phyloP scores from a whole-genome alignment of 2,888 invertebrate genomes.

The Cheilosia soror region DNA sequence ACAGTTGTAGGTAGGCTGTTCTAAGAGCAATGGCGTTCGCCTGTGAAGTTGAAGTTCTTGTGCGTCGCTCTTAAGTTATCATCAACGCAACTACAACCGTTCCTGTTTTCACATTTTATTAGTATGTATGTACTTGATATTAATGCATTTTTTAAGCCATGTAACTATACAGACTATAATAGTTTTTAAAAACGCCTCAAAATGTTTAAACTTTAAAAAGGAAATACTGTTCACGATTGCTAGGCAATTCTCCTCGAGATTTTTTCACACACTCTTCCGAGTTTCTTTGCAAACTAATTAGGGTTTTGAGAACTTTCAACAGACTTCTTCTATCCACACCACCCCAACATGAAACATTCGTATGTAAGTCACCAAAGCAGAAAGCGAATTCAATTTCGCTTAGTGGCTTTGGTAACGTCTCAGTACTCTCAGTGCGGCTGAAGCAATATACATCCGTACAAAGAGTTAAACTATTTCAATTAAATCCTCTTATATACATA shows the following conservation, averaged over 20 bases:
- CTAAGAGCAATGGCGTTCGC: too few relatives aligned
- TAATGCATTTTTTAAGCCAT: too few relatives aligned
- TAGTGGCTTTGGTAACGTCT: slow-evolving; percentile 28
- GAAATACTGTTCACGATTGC: not conserved
- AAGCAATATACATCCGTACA: slow-evolving; percentile 9
- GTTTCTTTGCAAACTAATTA: slow-evolving; percentile 30
- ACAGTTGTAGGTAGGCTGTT: too few relatives aligned
- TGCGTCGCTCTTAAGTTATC: too few relatives aligned
- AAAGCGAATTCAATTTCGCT: slow-evolving; percentile 40
- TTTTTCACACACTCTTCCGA: not conserved
- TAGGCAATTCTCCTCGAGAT: not conserved
- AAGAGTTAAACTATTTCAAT: slow-evolving; percentile 58
- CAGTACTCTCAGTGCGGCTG: slow-evolving; percentile 4
- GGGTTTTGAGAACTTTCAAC: slow-evolving; percentile 20
- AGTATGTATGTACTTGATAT: too few relatives aligned
- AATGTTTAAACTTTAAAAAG: not conserved
- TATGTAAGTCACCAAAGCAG: slow-evolving; percentile 24
- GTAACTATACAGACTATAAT: too few relatives aligned
- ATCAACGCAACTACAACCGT: too few relatives aligned
- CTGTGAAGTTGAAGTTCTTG: too few relatives aligned
- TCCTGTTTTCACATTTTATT: too few relatives aligned
- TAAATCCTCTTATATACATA: slow-evolving; percentile 32
- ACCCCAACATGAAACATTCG: not conserved
- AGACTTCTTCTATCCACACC: slow-evolving; percentile 34
- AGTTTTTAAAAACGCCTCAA: too few relatives aligned